A percentile compares a stretch with the other conserved stretches of the same genome.
These are phyloP conservation scores for Squalus acanthias DNA, from an alignment of 2,797 vertebrate genomes.

Conservation along the genomic window DNA sequence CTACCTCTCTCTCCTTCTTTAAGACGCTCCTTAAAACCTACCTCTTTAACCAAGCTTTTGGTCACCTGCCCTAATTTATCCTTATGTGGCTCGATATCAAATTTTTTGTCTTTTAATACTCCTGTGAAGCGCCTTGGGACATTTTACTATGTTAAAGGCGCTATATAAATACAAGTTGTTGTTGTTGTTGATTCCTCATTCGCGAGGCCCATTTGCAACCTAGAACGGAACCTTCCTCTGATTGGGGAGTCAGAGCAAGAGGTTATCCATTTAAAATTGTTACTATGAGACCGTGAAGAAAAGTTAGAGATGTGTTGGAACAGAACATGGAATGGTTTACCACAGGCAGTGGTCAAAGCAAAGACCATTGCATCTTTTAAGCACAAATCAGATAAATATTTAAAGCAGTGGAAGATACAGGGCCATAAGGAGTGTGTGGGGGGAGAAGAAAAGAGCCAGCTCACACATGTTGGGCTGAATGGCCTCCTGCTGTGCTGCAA, in stretches of 20 bases:
- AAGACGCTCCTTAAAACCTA: too few relatives aligned
- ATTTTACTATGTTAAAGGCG: too few relatives aligned
- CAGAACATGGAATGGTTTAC: not conserved
- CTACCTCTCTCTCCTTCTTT: too few relatives aligned
- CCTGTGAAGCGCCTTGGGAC: too few relatives aligned
- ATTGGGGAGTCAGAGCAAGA: not conserved
- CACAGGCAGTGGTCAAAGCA: not conserved
- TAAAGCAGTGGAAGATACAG: not conserved
- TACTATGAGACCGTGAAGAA: not conserved
- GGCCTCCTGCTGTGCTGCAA: not conserved
- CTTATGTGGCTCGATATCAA: too few relatives aligned
- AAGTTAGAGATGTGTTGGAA: not conserved
- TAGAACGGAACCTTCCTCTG: not conserved
- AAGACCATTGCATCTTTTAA: not conserved
- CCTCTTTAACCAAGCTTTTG: too few relatives aligned
- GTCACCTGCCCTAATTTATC: too few relatives aligned
- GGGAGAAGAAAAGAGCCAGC: not conserved
- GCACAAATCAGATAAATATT: not conserved
- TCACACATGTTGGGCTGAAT: too few relatives aligned
- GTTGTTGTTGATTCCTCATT: not conserved
- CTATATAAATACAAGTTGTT: too few relatives aligned
- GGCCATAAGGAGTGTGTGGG: not conserved
- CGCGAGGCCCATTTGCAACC: not conserved
- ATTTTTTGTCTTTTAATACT: too few relatives aligned
- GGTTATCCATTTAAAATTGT: not conserved